Percentiles rank a stretch among this genome's conserved stretches.
These are phyloP conservation scores for Lepetodrilus schrolli DNA, from an alignment of 2,888 invertebrate genomes.

Conservation along the genomic window DNA sequence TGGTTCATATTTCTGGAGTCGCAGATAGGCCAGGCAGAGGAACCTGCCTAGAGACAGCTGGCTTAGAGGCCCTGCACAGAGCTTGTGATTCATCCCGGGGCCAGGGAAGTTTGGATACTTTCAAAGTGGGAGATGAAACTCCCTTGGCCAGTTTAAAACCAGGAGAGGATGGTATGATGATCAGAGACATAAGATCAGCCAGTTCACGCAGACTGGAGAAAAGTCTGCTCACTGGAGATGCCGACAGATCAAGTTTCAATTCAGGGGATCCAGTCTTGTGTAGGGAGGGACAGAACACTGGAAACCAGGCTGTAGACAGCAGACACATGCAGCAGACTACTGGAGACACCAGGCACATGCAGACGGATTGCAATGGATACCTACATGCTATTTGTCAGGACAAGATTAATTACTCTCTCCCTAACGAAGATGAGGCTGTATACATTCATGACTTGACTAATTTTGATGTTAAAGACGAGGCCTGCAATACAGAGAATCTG, in stretches of 20 bases:
- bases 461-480: too few relatives aligned
- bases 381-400: too few relatives aligned
- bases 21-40: not conserved
- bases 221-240: not conserved
- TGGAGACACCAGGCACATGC: not conserved
- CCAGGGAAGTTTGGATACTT: slow-evolving; percentile 16
- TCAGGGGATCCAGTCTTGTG: not conserved
- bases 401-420: not conserved
- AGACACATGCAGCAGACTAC: not conserved
- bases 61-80: not conserved
- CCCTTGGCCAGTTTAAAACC: not conserved
- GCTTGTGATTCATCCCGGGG: slow-evolving; percentile 10
- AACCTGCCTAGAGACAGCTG: slow-evolving; percentile 20
- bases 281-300: not conserved
- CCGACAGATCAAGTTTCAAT: slow-evolving; percentile 3
- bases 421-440: not conserved
- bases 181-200: not conserved
- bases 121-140: slow-evolving; percentile 1
- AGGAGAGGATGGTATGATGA: slow-evolving; percentile 2
- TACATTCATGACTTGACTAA: not conserved
- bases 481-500: too few relatives aligned
- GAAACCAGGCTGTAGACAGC: not conserved
- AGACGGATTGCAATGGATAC: not conserved
- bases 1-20: slow-evolving; percentile 20
- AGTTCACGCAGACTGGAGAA: slow-evolving; percentile 9